Conservation (phyloP, 2,797 vertebrate species). For the Poeciliopsis presidionis region DNA sequence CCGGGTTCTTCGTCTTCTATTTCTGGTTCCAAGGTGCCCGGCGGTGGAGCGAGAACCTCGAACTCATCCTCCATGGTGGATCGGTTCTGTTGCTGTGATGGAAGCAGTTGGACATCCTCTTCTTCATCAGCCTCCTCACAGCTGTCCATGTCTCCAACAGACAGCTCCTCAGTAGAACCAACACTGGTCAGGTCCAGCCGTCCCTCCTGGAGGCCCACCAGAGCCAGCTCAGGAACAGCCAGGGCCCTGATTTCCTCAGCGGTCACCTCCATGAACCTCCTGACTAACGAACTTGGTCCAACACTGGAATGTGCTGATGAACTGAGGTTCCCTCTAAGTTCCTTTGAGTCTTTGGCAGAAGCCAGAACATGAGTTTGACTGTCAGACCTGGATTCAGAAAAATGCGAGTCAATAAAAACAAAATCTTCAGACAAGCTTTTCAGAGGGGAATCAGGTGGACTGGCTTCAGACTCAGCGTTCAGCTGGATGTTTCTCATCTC, state of each 20-base stretch:
- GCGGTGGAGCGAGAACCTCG: neutral
- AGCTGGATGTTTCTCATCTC: neutral
- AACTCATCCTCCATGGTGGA: neutral
- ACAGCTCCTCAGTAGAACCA: neutral
- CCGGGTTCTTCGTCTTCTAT: neutral
- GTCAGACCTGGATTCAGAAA: conserved; percentile 25
- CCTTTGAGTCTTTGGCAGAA: conserved; percentile 20
- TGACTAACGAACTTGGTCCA: conserved; percentile 21
- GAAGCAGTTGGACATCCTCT: neutral
- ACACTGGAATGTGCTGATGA: neutral
- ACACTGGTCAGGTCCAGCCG: neutral
- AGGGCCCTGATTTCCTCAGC: conserved; percentile 31
- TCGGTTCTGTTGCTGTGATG: neutral
- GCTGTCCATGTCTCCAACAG: conserved; percentile 51
- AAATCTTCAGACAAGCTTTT: neutral
- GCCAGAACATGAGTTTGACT: neutral
- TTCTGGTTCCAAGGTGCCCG: neutral
- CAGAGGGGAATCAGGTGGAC: neutral
- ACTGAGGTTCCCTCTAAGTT: neutral
- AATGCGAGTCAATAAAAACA: conserved; percentile 35
- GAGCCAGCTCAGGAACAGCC: conserved; percentile 21
- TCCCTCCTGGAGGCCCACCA: conserved; percentile 7
- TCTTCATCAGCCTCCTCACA: conserved; percentile 57
- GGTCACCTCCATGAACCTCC: conserved; percentile 10
- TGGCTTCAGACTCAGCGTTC: conserved; percentile 5